Percentiles rank a stretch among this genome's conserved stretches.
Conservation (phyloP, 2,888 invertebrate genomes). For the Drosophila subquinaria region DNA sequence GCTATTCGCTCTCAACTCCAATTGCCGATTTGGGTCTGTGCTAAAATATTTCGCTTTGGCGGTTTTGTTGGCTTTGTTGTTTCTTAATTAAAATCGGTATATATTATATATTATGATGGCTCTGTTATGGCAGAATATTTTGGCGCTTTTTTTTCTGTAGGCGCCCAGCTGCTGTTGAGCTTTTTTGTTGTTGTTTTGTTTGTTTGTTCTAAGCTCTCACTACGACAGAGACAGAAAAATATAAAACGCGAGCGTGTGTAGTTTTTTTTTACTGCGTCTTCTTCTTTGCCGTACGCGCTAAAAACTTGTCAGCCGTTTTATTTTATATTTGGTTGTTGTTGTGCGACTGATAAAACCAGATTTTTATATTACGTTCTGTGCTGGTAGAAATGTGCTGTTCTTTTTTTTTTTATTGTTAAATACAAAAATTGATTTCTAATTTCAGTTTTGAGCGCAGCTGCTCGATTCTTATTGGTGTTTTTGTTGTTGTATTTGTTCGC, state of each 20-base stretch:
- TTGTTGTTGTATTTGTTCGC: constrained; percentile 39
- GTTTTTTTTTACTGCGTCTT: constrained; percentile 55
- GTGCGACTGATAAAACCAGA: constrained; percentile 76
- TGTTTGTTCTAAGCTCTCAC: constrained; percentile 52
- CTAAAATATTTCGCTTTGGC: constrained; percentile 44
- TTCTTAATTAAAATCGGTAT: constrained; percentile 72
- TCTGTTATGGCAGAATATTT: constrained; percentile 62
- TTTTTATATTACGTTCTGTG: constrained; percentile 65
- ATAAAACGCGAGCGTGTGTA: constrained; percentile 13
- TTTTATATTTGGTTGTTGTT: constrained; percentile 25
- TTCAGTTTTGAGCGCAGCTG: constrained; percentile 63
- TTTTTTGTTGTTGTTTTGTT: constrained; percentile 43
- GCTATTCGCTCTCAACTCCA: constrained; percentile 39
- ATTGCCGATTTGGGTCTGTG: constrained; percentile 35
- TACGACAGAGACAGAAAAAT: constrained; percentile 5
- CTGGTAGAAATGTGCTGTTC: constrained; percentile 28
- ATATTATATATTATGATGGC: constrained; percentile 49
- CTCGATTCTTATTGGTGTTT: constrained; percentile 20
- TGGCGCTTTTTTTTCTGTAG: constrained; percentile 64
- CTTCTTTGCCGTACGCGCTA: constrained; percentile 51
- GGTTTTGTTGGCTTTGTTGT: constrained; percentile 31
- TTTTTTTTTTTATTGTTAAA: constrained; percentile 57
- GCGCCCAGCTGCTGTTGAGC: constrained; percentile 53
- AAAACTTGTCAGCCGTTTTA: constrained; percentile 56
- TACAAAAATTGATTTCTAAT: constrained; percentile 72